These are phyloP conservation scores for Cerastoderma edule DNA, from an alignment of 2,888 invertebrate genomes.

Conservation along the genomic window DNA sequence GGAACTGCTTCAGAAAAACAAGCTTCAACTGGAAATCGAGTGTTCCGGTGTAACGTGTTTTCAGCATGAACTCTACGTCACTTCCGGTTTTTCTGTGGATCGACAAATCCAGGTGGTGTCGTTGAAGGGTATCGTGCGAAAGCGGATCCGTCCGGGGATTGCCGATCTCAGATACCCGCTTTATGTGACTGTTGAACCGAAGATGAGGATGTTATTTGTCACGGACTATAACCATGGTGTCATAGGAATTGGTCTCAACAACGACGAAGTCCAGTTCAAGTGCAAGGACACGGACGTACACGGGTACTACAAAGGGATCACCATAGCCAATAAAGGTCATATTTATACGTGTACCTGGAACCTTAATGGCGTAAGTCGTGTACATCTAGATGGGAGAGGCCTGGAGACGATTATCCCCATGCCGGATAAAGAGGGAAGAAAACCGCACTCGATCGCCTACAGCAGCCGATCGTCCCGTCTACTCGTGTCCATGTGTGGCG, in stretches of 20 bases:
- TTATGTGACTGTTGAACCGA: conserved; percentile 48
- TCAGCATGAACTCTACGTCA: conserved; percentile 54
- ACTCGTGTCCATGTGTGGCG: conserved; percentile 51
- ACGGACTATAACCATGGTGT: conserved; percentile 61
- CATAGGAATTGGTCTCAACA: conserved; percentile 47
- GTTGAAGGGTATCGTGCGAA: conserved; percentile 44
- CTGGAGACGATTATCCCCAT: conserved; percentile 58
- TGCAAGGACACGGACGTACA: conserved; percentile 61
- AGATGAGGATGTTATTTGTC: conserved; percentile 48
- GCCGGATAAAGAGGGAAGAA: conserved; percentile 58
- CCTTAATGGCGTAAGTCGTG: conserved; percentile 53
- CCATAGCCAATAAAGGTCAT: conserved; percentile 49
- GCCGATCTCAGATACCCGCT: conserved; percentile 57
- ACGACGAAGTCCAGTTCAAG: conserved; percentile 50
- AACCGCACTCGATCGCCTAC: conserved; percentile 54
- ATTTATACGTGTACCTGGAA: conserved; percentile 59
- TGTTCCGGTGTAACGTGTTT: conserved; percentile 57
- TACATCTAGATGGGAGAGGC: conserved; percentile 58
- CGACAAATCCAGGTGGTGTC: conserved; percentile 53
- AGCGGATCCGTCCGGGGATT: conserved; percentile 50
- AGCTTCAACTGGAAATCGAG: conserved; percentile 49
- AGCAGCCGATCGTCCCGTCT: conserved; percentile 46
- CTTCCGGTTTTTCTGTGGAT: conserved; percentile 55
- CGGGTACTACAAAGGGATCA: conserved; percentile 57
- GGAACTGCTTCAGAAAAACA: conserved; percentile 34